Base-by-base conservation (phyloP, 2,888 invertebrate species). In the Apamea epomidion region DNA sequence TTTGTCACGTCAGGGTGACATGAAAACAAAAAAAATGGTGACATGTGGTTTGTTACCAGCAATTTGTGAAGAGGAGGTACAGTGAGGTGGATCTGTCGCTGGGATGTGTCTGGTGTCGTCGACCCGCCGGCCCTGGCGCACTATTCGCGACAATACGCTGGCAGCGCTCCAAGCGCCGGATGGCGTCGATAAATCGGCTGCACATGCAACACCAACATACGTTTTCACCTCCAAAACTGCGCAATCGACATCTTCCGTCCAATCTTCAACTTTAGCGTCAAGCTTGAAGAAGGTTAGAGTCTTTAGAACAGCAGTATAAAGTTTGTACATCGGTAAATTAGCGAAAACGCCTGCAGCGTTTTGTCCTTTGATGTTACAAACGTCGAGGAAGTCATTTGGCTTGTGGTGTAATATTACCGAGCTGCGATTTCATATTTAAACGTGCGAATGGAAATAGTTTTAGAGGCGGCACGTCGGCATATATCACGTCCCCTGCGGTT, bases 91-190 rank as follows among this genome's bases (percentile, higher is more conserved):
- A 81, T 76, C 65, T 67, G 72, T 80, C 69, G 65, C 70, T 75
- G 73, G 76, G 83, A 85, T 78, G 81, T 87, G 84, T 85, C 81
- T 78, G 83, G 88, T 87, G 90, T 90, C 90, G 90, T 85, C 90
- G 90, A 90, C 89, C 90, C 93, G 93, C 90, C 94, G 93, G 94
- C 94, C 94, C 86, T 89, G 91, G 92, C 90, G 92, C 90, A 92
- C 89, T 90, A 92, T 92, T 93, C 92, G 91, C 93, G 92, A 93
- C 93, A 91, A 90, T 91, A 90, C 87, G 87, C 94, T 96, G 96
- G 96, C 96, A 93, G 42, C 76, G 78, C 89, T 95, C 96, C 96
- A 96, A 94, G 92, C 94, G 93, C 94, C 93, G 91, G 91, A 91
- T 89, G 91, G 88, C 92, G 91, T 91, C 91, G 89, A 91, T 91